Percentiles rank a stretch among this genome's conserved stretches.
Evolutionary conservation across 2,888 invertebrate genomes (phyloP).

Genomic region (Glyphotaelius pellucidus): DNA sequence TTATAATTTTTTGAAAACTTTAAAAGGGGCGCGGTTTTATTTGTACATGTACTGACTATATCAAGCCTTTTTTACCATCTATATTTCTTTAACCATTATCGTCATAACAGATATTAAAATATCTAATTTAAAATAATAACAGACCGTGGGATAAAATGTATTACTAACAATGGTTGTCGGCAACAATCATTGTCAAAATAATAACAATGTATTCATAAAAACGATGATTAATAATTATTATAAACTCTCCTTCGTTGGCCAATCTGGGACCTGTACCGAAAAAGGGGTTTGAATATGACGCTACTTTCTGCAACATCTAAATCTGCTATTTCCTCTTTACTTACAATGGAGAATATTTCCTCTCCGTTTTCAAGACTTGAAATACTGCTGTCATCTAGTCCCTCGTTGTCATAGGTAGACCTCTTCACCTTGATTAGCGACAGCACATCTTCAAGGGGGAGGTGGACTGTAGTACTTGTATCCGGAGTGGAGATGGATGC

Average conservation of each 20-base stretch:
- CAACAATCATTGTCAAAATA: not conserved
- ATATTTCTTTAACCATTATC: too few relatives aligned
- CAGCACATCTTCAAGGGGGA: slow-evolving; percentile 38
- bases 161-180: not conserved
- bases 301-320: slow-evolving; percentile 64
- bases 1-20: too few relatives aligned
- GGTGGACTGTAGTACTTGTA: not conserved
- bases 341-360: not conserved
- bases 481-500: slow-evolving; percentile 17
- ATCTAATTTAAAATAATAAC: not conserved
- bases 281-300: slow-evolving; percentile 62
- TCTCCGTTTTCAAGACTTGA: not conserved
- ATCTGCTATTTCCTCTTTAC: slow-evolving; percentile 52
- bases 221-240: not conserved
- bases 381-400: not conserved
- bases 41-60: too few relatives aligned
- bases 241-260: slow-evolving; percentile 57
- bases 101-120: too few relatives aligned
- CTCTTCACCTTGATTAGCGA: slow-evolving; percentile 33
- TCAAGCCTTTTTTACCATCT: too few relatives aligned
- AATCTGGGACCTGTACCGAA: slow-evolving; percentile 63
- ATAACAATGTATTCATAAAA: not conserved
- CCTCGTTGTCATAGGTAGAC: slow-evolving; percentile 2
- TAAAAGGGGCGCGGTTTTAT: too few relatives aligned
- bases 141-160: not conserved